These are phyloP conservation scores for Platynereis dumerilii DNA, from an alignment of 2,888 invertebrate genomes.

Conservation along the genomic window DNA sequence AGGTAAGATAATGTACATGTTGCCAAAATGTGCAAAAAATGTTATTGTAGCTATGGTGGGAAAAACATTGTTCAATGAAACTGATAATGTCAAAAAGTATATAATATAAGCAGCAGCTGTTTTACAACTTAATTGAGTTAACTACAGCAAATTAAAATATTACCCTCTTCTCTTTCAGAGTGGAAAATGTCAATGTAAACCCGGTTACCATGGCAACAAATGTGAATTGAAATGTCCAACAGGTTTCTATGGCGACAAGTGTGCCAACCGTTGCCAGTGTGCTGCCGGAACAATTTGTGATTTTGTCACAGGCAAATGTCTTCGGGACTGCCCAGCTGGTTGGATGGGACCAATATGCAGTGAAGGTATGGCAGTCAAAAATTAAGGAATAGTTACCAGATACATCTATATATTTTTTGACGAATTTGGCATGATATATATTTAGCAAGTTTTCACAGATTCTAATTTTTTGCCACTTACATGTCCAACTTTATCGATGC, in stretches of 20 bases:
- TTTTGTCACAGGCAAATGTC: constrained; percentile 55
- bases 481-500: too few relatives aligned
- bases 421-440: too few relatives aligned
- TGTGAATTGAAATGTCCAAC: constrained; percentile 61
- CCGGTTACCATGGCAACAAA: constrained; percentile 63
- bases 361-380: constrained; percentile 45
- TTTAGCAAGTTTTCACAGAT: too few relatives aligned
- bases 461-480: too few relatives aligned
- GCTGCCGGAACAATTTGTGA: constrained; percentile 50
- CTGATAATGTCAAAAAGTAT: not conserved
- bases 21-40: too few relatives aligned
- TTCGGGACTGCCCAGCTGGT: constrained; percentile 56
- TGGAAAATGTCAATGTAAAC: constrained; percentile 75
- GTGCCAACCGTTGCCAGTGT: constrained; percentile 52
- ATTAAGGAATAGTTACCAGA: too few relatives aligned
- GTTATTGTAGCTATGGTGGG: too few relatives aligned
- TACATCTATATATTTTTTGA: too few relatives aligned
- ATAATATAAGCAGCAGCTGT: too few relatives aligned
- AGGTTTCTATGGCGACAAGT: constrained; percentile 53
- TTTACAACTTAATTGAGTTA: too few relatives aligned
- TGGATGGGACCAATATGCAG: constrained; percentile 57
- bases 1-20: constrained; percentile 45
- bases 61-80: too few relatives aligned
- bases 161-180: constrained; percentile 64
- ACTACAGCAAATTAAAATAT: not conserved